Conservation (phyloP, 2,113 vertebrate genomes). For the Takifugu flavidus region DNA sequence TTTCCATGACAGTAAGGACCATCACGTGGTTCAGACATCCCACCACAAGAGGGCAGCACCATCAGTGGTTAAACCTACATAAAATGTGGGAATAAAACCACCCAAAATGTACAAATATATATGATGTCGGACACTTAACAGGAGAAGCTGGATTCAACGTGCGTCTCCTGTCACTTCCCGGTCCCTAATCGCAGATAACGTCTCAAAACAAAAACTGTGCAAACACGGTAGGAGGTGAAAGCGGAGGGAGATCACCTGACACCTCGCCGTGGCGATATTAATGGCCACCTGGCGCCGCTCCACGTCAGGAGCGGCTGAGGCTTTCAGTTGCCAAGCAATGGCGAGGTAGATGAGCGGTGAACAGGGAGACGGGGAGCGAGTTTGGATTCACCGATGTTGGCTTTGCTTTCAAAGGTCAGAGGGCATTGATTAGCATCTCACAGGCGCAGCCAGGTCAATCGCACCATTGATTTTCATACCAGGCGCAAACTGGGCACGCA, state of each 20-base stretch:
- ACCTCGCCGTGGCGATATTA: slow-evolving; percentile 61
- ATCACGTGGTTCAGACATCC: too few species aligned
- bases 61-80: too few species aligned
- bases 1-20: too few species aligned
- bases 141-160: too few species aligned
- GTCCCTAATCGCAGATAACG: neutral
- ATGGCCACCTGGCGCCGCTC: slow-evolving; percentile 73
- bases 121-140: too few species aligned
- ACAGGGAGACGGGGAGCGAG: slow-evolving; percentile 63
- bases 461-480: slow-evolving; percentile 1
- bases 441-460: slow-evolving; percentile 3
- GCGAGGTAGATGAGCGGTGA: slow-evolving; percentile 45
- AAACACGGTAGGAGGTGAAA: neutral
- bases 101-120: too few species aligned
- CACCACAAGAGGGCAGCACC: too few species aligned
- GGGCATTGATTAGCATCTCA: slow-evolving; percentile 6
- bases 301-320: slow-evolving; percentile 71
- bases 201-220: neutral
- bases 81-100: too few species aligned
- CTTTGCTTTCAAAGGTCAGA: neutral
- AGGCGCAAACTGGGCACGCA: neutral
- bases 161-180: too few species aligned
- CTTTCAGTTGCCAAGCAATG: slow-evolving; percentile 77
- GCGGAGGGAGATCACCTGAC: slow-evolving; percentile 36
- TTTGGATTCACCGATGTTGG: neutral